Evolutionary conservation across 1,140 invertebrate genomes (phyloP), one percentile per base, ranked within the genome.

Genomic region (Calosoma granatense): DNA sequence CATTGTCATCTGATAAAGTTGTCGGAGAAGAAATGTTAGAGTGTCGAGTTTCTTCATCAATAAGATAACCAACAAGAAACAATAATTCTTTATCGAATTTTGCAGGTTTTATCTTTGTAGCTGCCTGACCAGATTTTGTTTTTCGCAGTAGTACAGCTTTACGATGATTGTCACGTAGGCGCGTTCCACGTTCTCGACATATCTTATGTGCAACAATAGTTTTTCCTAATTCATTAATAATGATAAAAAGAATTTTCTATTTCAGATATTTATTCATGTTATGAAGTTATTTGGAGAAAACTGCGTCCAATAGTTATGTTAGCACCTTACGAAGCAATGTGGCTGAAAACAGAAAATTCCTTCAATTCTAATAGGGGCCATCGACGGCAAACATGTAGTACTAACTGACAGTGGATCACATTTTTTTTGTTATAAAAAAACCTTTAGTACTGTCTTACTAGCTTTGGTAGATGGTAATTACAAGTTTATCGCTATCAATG

Each of bases 371-470:
- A 56, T 69, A 23, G 67, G 70, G 23, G 67, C 72, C 15, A 63
- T 76, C 2, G 74, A 76, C 67, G 74, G 74, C 0, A 76, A 75
- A 55, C 72, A 77, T 60, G 59, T 76, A n/a, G 19, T 58, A 11
- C 72, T 72, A 22, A 1, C 43, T 30, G 58, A 65, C 20, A 65
- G 62, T 53, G 72, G 73, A 22, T 60, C 65, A 19, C 51, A 62
- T 21, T 78, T 61, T 62, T 72, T 64, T 47, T 75, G 75, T 55
- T 72, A 76, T 53, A 77, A 77, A 59, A 54, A 63, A 6, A 66
- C 54, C 41, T 75, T 68, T 53, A 72, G 69, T 39, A 65, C 74
- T 22, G 69, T 76, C 17, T 57, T 78, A 43, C 58, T 75, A 20
- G 74, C 67, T 15, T 51, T 74, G 30, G 69, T 71, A 20, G 72